Evolutionary conservation across 2,113 vertebrate species (phyloP).

Genomic region (Neodontobutis hainanensis): DNA sequence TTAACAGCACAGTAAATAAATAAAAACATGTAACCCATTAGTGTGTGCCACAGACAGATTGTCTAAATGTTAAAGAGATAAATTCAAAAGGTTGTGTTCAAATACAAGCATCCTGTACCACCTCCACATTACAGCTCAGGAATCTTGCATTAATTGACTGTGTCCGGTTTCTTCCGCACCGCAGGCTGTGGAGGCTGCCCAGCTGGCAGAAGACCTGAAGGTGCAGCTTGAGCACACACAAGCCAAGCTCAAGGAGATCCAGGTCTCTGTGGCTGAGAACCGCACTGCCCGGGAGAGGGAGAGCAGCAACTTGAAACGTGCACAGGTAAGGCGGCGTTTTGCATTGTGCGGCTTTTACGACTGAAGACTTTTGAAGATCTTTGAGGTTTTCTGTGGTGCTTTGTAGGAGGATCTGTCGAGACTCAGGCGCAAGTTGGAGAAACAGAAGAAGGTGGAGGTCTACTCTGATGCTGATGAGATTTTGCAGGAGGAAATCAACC

Average conservation of each 20-base stretch:
- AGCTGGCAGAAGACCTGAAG: conserved; percentile 91
- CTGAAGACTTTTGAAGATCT: neutral
- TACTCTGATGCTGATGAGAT: conserved; percentile 94
- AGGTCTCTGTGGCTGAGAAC: conserved; percentile 89
- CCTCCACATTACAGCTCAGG: conserved; percentile 29
- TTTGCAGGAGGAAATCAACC: conserved; percentile 95
- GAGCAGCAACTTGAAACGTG: conserved; percentile 90
- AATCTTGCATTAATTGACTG: conserved; percentile 46
- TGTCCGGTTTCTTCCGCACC: conserved; percentile 54
- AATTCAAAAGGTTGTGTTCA: neutral
- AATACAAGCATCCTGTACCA: neutral
- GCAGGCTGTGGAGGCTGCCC: conserved; percentile 93
- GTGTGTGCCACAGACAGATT: neutral
- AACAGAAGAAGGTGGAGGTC: conserved; percentile 93
- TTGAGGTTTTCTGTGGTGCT: neutral
- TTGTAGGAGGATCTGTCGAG: conserved; percentile 90
- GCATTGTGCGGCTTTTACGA: neutral
- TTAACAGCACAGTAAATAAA: conserved; percentile 10
- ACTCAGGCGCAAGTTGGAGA: conserved; percentile 89
- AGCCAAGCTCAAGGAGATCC: conserved; percentile 89
- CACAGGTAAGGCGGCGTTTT: conserved; percentile 80
- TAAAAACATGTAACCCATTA: neutral
- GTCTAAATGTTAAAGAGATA: neutral
- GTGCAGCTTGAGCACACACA: conserved; percentile 92
- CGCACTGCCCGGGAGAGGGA: conserved; percentile 89